Evolutionary conservation across 2,113 vertebrate genomes (phyloP).

Genomic region (Progne subis): DNA sequence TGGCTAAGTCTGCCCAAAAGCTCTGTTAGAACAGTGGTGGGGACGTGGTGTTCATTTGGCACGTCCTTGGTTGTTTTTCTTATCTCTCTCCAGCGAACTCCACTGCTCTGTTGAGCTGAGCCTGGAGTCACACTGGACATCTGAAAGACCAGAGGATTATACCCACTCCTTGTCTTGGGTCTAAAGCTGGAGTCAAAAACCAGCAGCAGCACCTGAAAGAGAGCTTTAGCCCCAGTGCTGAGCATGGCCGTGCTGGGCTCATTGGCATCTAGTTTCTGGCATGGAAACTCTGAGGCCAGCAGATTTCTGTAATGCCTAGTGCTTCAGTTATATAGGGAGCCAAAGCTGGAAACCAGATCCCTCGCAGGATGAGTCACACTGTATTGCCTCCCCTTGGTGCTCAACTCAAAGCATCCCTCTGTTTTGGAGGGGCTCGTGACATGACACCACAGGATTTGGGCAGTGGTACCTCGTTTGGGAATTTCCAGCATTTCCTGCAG

Average conservation of each 20-base stretch:
- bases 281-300: not conserved
- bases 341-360: not conserved
- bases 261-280: not conserved
- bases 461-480: not conserved
- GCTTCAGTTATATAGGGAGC: not conserved
- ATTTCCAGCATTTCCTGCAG: not conserved
- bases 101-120: not conserved
- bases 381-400: not conserved
- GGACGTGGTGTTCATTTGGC: not conserved
- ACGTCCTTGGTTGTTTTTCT: not conserved
- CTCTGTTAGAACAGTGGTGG: not conserved
- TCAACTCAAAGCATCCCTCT: not conserved
- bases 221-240: not conserved
- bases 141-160: not conserved
- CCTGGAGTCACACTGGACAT: not conserved
- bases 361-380: not conserved
- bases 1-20: not conserved
- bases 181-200: not conserved
- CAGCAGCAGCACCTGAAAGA: not conserved
- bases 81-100: not conserved
- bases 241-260: rapidly evolving
- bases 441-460: not conserved
- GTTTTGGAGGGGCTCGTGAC: not conserved
- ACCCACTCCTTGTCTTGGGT: not conserved
- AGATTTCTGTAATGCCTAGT: not conserved